phyloP scores from a whole-genome alignment of 2,797 vertebrate genomes.

The Melanotaenia nigrans region DNA sequence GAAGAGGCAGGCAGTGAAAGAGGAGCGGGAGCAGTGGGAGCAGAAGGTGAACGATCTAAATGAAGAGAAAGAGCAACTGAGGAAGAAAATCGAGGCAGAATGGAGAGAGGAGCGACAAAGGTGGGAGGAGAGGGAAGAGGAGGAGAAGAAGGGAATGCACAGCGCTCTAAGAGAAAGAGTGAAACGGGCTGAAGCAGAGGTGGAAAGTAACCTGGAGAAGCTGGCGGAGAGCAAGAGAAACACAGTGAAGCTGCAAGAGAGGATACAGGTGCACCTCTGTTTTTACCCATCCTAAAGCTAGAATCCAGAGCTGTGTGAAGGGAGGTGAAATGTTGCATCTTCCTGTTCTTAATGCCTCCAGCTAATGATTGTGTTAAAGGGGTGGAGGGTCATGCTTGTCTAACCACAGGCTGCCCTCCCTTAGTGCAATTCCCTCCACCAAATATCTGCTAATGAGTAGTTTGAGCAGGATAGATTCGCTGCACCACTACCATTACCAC shows the following conservation, averaged over 20 bases:
- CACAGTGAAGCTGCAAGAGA: slow-evolving; percentile 89
- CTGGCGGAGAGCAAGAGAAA: slow-evolving; percentile 87
- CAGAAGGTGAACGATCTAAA: slow-evolving; percentile 78
- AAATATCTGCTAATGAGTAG: slow-evolving; percentile 76
- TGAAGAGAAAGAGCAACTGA: slow-evolving; percentile 82
- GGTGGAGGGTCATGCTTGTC: slow-evolving; percentile 39
- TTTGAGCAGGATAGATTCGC: slow-evolving; percentile 67
- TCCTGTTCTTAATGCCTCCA: slow-evolving; percentile 52
- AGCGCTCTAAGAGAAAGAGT: slow-evolving; percentile 86
- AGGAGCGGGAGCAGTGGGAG: slow-evolving; percentile 80
- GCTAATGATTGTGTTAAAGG: slow-evolving; percentile 63
- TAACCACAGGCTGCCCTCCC: slow-evolving; percentile 65
- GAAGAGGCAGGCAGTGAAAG: slow-evolving; percentile 73
- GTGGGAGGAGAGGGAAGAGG: slow-evolving; percentile 88
- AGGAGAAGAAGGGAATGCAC: slow-evolving; percentile 87
- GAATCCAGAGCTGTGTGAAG: slow-evolving; percentile 7
- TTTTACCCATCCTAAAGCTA: slow-evolving; percentile 3
- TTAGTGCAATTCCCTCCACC: slow-evolving; percentile 71
- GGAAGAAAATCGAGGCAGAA: slow-evolving; percentile 85
- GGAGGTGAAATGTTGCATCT: slow-evolving; percentile 52
- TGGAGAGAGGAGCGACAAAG: slow-evolving; percentile 84
- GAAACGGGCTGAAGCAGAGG: slow-evolving; percentile 87
- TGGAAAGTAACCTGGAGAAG: slow-evolving; percentile 87
- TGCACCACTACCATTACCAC: slow-evolving; percentile 71
- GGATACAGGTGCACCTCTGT: slow-evolving; percentile 85